Conservation (phyloP, 2,888 invertebrate genomes). For the Cyrtodaria siliqua region DNA sequence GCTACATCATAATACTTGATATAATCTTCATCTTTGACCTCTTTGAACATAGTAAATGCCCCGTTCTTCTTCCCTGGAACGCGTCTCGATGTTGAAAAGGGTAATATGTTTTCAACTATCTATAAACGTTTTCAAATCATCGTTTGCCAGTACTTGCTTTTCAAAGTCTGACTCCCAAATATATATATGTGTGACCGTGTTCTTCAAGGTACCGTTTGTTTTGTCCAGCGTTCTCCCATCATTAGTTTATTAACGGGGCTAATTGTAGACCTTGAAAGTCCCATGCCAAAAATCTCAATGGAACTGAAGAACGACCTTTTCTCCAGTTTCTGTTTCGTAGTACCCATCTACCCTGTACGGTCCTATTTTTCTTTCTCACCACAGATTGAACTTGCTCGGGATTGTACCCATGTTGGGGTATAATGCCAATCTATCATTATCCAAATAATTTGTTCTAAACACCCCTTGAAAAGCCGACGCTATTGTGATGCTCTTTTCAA, state of each 20-base stretch:
- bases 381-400: constrained; percentile 45
- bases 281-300: constrained; percentile 7
- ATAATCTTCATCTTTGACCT: constrained; percentile 36
- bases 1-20: constrained; percentile 71
- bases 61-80: constrained; percentile 71
- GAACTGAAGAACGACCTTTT: constrained; percentile 6
- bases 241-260: constrained; percentile 5
- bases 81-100: constrained; percentile 66
- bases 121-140: constrained; percentile 34
- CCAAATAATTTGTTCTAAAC: constrained; percentile 2
- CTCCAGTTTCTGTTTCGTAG: not conserved
- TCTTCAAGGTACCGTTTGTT: constrained; percentile 3
- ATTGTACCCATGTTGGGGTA: constrained; percentile 19
- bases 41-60: constrained; percentile 58
- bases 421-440: not conserved
- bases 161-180: constrained; percentile 65
- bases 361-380: constrained; percentile 9
- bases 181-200: not conserved
- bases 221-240: constrained; percentile 6
- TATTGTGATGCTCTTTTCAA: constrained; percentile 19
- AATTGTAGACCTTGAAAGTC: constrained; percentile 16
- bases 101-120: constrained; percentile 18
- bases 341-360: constrained; percentile 9
- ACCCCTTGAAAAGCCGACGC: constrained; percentile 15
- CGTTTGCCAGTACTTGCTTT: constrained; percentile 30